Evolutionary conservation across 2,888 invertebrate genomes (phyloP), one percentile per base, ranked within the genome.

Genomic region (Frankliniella fusca): DNA sequence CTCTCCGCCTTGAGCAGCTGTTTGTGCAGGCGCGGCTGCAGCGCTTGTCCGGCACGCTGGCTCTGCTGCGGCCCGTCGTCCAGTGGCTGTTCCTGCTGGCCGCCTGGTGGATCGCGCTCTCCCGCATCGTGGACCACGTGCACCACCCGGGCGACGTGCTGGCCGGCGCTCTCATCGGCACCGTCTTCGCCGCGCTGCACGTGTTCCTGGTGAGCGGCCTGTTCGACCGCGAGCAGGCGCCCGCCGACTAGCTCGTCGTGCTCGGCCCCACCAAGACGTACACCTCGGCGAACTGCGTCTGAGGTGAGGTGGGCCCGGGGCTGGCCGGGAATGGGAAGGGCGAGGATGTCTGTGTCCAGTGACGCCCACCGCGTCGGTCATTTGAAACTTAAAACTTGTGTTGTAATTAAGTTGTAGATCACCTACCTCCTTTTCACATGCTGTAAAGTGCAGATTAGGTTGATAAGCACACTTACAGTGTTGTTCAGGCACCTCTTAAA

Each of bases 101-200:
- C 85, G 89, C 90, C 8, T 87, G 87, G 85, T 88, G 86, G 84
- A 88, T 88, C 38, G 87, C 88, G 27, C 86, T 91, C 81, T 89
- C 90, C 0, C 87, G 92, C 27, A 88, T 92, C 80, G 89, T 89
- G 65, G 91, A 92, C 86, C 89, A 91, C 87, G 91, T 91, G 84
- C 91, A 92, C 85, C 91, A 91, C 85, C 90, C 90, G 89, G 90
- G 89, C 84, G 91, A 92, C 86, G 91, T 91, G 1, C 86, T 92
- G 54, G 88, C 87, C 54, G 92, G 92, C 20, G 87, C 87, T 23
- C 81, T 90, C 49, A 87, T 91, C 82, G 86, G 86, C 27, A 83
- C 84, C 49, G 83, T 85, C n/a, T 76, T 76, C 70, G 70, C 70
- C 70, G 23, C 23, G 8, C 70, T 76, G 27, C 70, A 76, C 27